Evolutionary conservation across 2,888 invertebrate species (phyloP).

Genomic region (Thereva unica): DNA sequence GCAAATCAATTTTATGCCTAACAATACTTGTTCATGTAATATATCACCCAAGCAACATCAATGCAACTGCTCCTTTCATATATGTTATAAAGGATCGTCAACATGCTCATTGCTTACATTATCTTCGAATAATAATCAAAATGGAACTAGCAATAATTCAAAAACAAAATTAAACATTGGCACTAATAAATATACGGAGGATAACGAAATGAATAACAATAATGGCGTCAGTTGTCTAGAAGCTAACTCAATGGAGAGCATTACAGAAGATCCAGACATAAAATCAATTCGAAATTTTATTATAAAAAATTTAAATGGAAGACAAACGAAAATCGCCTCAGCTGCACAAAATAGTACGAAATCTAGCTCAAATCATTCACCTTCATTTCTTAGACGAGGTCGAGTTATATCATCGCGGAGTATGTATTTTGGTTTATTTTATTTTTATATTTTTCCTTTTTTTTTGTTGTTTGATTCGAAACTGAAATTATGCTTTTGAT

Average conservation of each 20-base stretch:
- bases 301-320: conserved; percentile 23
- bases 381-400: conserved; percentile 30
- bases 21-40: conserved; percentile 25
- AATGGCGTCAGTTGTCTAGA: conserved; percentile 14
- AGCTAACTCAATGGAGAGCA: conserved; percentile 37
- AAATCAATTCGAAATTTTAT: conserved; percentile 34
- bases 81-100: conserved; percentile 25
- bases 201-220: conserved; percentile 34
- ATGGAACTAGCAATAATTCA: conserved; percentile 23
- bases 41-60: conserved; percentile 22
- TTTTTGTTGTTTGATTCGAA: neutral
- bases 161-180: conserved; percentile 28
- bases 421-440: conserved; percentile 38
- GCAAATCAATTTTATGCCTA: conserved; percentile 12
- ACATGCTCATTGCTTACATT: conserved; percentile 14
- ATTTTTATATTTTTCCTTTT: conserved; percentile 21
- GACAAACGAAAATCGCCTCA: conserved; percentile 24
- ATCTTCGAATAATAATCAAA: conserved; percentile 19
- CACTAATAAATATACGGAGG: conserved; percentile 16
- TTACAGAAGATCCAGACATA: conserved; percentile 24
- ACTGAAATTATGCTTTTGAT: conserved; percentile 11
- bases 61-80: conserved; percentile 16
- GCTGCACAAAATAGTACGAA: conserved; percentile 21
- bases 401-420: conserved; percentile 39
- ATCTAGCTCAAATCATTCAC: conserved; percentile 25